Conservation (phyloP, 2,113 vertebrate species). For the Tragelaphus buxtoni region DNA sequence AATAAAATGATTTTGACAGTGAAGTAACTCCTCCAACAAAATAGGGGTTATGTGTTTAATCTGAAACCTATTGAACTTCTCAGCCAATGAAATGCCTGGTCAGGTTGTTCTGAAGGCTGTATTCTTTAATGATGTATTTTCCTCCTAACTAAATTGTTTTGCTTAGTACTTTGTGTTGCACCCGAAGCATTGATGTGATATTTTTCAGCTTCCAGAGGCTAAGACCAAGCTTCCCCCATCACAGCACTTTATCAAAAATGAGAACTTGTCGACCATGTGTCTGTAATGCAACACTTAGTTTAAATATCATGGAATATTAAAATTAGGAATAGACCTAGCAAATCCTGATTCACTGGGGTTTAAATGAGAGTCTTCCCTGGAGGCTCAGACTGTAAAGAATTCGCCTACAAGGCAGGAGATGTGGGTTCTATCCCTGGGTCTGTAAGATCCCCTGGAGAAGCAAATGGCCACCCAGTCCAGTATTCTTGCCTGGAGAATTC, state of each 20-base stretch:
- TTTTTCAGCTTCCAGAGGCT: not conserved
- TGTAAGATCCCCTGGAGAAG: not conserved
- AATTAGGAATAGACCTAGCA: not conserved
- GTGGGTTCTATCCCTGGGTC: not conserved
- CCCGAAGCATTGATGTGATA: not conserved
- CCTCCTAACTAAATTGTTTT: not conserved
- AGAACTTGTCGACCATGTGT: not conserved
- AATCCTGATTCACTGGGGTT: not conserved
- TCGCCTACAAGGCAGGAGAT: not conserved
- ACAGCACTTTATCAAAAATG: not conserved
- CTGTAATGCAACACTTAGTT: not conserved
- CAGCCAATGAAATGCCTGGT: slow-evolving; percentile 15
- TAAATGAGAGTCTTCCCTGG: not conserved
- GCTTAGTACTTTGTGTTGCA: not conserved
- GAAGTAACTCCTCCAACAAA: not conserved
- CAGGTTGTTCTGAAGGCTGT: not conserved
- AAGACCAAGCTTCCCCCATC: not conserved
- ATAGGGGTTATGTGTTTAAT: not conserved
- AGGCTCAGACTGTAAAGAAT: not conserved
- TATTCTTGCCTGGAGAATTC: not conserved
- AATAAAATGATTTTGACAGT: not conserved
- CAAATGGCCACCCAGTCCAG: not conserved
- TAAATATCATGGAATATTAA: not conserved
- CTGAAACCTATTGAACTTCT: slow-evolving; percentile 14
- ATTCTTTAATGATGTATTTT: slow-evolving; percentile 49